Base-by-base conservation (phyloP, 2,888 invertebrate species). In the Leptinotarsa juncta region DNA sequence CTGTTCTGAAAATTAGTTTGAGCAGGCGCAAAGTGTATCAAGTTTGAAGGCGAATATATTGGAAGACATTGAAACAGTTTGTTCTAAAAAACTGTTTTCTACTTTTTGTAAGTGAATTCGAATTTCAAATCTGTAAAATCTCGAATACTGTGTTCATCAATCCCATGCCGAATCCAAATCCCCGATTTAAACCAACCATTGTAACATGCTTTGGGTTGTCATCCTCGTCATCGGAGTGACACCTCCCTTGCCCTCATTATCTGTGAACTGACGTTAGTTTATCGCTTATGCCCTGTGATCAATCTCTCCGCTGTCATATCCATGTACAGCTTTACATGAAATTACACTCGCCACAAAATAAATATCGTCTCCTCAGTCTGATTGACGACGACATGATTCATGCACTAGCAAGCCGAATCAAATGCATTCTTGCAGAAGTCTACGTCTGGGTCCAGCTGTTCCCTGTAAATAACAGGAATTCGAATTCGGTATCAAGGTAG, bases 281-380 rank as follows among this genome's bases (percentile, higher is more conserved):
- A 82, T 83, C 84, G 82, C 78, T 80, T 74, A 78, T 72, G 18
- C 73, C 74, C 74, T 75, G 79, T 79, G 80, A 85, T 85, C 85
- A 82, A 84, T 85, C 85, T 84, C 81, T 80, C 77, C 73, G 73
- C 79, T 84, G 84, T 84, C 84, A 84, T 81, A 83, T 82, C 77
- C 83, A 83, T 77, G 77, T 81, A 80, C 76, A 77, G 78, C 78
- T 82, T 80, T 79, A 83, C 82, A 82, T 78, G 82, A 81, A 83
- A 84, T 83, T 81, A 83, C 81, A 77, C 77, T 79, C 73, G 77
- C 79, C 73, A 75, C 75, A 77, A 76, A 79, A 79, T 79, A 77
- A 79, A 77, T 76, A 75, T 77, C 72, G 65, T 69, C 70, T 42
- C 10, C 42, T 23, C 26, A 55, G 66, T 48, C 26, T 62, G 62